Conservation (phyloP, 2,113 vertebrate species). For the Megaptera novaeangliae region DNA sequence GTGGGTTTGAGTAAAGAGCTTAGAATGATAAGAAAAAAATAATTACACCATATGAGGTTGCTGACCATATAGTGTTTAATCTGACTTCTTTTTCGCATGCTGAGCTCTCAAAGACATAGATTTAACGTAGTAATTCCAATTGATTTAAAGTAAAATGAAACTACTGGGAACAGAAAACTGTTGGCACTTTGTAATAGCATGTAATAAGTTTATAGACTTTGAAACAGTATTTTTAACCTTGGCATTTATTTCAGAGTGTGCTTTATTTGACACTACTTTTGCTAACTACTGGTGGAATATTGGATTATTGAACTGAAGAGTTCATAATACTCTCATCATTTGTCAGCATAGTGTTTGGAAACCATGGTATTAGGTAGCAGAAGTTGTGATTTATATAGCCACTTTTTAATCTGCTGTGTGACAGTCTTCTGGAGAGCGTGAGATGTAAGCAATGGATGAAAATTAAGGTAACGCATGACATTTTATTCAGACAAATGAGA, state of each 20-base stretch:
- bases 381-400: constrained; percentile 34
- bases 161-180: background rate
- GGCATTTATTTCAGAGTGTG: constrained; percentile 51
- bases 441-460: constrained; percentile 11
- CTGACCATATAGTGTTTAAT: constrained; percentile 21
- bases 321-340: constrained; percentile 23
- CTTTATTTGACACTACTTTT: constrained; percentile 62
- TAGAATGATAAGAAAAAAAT: constrained; percentile 27
- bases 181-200: constrained; percentile 48
- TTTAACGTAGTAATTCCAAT: constrained; percentile 39
- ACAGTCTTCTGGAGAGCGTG: background rate
- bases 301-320: constrained; percentile 44
- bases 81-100: constrained; percentile 21
- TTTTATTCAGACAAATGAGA: background rate
- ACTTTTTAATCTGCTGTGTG: constrained; percentile 43
- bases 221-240: constrained; percentile 46
- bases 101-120: constrained; percentile 46
- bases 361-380: background rate
- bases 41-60: constrained; percentile 2
- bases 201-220: constrained; percentile 34
- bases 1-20: background rate
- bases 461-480: background rate
- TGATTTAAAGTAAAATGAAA: constrained; percentile 23
- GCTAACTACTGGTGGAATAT: constrained; percentile 38
- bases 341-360: constrained; percentile 49